These are phyloP conservation scores for Micrastur ruficollis DNA, from an alignment of 2,797 vertebrate species.

Conservation along the genomic window DNA sequence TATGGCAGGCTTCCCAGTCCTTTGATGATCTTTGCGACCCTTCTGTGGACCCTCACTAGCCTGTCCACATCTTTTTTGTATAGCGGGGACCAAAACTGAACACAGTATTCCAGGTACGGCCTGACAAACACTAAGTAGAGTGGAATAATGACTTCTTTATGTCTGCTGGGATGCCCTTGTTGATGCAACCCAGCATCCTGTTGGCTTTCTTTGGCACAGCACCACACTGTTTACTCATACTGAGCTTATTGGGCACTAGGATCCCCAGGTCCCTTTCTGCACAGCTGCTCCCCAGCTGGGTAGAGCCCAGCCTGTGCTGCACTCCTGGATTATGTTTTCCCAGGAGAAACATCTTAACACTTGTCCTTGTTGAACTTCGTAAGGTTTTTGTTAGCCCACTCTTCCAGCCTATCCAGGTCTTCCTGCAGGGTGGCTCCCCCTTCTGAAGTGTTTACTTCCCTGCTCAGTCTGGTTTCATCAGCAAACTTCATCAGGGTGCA, in stretches of 20 bases:
- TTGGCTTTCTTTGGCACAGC: neutral
- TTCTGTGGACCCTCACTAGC: neutral
- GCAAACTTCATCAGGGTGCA: too few species aligned
- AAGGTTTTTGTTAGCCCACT: neutral
- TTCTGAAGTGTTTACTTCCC: neutral
- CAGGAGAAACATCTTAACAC: too few species aligned
- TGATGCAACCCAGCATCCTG: neutral
- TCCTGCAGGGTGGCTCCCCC: neutral
- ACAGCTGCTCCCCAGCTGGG: neutral
- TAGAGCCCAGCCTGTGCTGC: neutral
- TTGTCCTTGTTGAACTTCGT: too few species aligned
- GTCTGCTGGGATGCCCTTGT: neutral
- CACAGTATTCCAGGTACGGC: neutral
- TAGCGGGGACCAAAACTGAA: neutral
- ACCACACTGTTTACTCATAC: neutral
- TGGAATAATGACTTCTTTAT: neutral
- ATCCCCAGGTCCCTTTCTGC: neutral
- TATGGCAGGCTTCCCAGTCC: too few species aligned
- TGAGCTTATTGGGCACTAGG: neutral
- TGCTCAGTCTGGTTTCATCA: neutral
- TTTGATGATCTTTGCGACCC: too few species aligned
- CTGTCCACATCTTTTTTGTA: neutral
- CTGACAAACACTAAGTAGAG: neutral
- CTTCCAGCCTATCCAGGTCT: neutral
- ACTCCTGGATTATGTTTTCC: neutral